Evolutionary conservation across 2,888 invertebrate genomes (phyloP).

Genomic region (Phaonia tiefii): DNA sequence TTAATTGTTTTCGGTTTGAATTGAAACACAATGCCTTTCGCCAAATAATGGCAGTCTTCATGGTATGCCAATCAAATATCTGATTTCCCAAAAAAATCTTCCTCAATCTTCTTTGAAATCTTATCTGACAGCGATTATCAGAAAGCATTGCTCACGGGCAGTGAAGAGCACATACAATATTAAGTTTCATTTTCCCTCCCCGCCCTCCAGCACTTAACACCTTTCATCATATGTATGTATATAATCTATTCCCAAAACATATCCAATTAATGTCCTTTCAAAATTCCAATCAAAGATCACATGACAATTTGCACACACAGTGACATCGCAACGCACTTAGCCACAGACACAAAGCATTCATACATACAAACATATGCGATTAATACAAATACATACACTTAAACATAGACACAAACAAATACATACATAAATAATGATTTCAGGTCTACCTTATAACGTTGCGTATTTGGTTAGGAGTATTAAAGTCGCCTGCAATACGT

Average conservation of each 20-base stretch:
- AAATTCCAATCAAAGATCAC: conserved; percentile 34
- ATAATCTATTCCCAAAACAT: not conserved
- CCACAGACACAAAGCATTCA: conserved; percentile 12
- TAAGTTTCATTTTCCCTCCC: not conserved
- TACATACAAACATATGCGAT: not conserved
- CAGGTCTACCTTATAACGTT: not conserved
- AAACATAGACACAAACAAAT: not conserved
- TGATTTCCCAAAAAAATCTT: no score
- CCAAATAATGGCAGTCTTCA: no score
- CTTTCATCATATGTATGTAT: not conserved
- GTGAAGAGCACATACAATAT: no score
- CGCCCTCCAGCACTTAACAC: no score
- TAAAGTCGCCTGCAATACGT: conserved; percentile 24
- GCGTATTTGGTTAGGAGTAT: not conserved
- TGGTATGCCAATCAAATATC: no score
- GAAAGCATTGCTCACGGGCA: no score
- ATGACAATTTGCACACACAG: conserved; percentile 46
- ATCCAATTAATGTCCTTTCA: conserved; percentile 38
- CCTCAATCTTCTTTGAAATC: no score
- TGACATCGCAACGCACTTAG: conserved; percentile 9
- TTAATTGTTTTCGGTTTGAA: no score
- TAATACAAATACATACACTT: not conserved
- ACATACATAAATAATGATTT: conserved; percentile 39
- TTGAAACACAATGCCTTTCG: no score
- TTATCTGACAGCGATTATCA: no score